Evolutionary conservation across 2,113 vertebrate genomes (phyloP).

Genomic region (Gobius niger): DNA sequence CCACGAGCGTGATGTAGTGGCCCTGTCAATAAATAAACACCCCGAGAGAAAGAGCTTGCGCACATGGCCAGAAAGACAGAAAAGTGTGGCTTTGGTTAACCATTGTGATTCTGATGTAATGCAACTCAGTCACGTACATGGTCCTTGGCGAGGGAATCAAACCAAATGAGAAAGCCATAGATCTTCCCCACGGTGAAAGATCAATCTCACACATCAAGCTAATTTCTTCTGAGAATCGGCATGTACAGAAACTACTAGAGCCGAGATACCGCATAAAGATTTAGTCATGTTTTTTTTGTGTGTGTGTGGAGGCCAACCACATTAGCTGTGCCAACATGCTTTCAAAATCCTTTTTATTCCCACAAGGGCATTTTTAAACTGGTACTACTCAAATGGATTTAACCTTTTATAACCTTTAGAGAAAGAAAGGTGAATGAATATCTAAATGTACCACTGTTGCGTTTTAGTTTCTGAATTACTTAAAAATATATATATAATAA

Average conservation of each 20-base stretch:
- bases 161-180: neutral
- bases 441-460: no score
- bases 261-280: neutral
- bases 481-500: no score
- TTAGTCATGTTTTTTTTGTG: neutral
- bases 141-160: neutral
- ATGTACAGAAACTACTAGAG: neutral
- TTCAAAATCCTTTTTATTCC: neutral
- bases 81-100: constrained; percentile 27
- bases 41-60: neutral
- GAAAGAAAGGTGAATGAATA: no score
- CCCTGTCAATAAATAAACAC: constrained; percentile 1
- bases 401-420: no score
- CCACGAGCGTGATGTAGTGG: neutral
- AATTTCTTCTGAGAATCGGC: neutral
- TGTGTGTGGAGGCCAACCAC: neutral
- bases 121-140: constrained; percentile 10
- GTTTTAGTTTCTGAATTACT: no score
- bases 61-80: neutral
- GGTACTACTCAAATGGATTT: neutral
- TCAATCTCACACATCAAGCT: neutral
- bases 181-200: neutral
- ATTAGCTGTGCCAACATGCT: neutral
- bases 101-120: constrained; percentile 36
- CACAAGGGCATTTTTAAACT: neutral